Conservation (phyloP, 2,113 vertebrate genomes). For the Eulemur rufifrons region DNA sequence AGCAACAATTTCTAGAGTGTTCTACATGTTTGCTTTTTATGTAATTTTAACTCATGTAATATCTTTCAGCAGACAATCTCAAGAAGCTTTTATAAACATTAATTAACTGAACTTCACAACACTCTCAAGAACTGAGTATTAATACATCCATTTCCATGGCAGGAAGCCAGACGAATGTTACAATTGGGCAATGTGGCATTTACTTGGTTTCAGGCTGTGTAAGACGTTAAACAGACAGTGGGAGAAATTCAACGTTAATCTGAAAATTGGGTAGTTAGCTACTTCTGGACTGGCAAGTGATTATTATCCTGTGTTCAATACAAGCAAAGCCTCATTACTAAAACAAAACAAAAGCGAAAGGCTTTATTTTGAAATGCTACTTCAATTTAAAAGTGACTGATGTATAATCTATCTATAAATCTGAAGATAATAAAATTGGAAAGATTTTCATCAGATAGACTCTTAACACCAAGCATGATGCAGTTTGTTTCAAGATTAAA, state of each 20-base stretch:
- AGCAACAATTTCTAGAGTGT: constrained; percentile 67
- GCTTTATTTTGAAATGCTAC: constrained; percentile 16
- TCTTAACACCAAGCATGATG: constrained; percentile 61
- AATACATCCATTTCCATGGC: constrained; percentile 72
- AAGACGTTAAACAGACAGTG: constrained; percentile 18
- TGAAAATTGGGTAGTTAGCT: constrained; percentile 68
- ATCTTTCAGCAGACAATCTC: constrained; percentile 71
- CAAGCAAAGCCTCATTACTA: constrained; percentile 54
- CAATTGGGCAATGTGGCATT: constrained; percentile 40
- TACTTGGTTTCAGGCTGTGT: constrained; percentile 8
- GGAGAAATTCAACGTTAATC: constrained; percentile 26
- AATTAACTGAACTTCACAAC: constrained; percentile 77
- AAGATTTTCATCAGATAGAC: constrained; percentile 42
- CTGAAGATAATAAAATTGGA: constrained; percentile 65
- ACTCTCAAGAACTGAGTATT: constrained; percentile 68
- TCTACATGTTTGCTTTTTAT: constrained; percentile 65
- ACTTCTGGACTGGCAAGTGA: constrained; percentile 4
- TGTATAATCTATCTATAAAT: constrained; percentile 40
- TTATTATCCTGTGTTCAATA: constrained; percentile 51
- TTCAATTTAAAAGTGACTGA: constrained; percentile 45
- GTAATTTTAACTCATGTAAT: constrained; percentile 60
- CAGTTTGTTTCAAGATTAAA: constrained; percentile 28
- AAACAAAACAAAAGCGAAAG: constrained; percentile 27
- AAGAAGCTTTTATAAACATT: constrained; percentile 77
- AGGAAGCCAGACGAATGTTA: constrained; percentile 72